Base-by-base conservation (phyloP, 2,888 invertebrate species). In the Apomyelois bistriatella region DNA sequence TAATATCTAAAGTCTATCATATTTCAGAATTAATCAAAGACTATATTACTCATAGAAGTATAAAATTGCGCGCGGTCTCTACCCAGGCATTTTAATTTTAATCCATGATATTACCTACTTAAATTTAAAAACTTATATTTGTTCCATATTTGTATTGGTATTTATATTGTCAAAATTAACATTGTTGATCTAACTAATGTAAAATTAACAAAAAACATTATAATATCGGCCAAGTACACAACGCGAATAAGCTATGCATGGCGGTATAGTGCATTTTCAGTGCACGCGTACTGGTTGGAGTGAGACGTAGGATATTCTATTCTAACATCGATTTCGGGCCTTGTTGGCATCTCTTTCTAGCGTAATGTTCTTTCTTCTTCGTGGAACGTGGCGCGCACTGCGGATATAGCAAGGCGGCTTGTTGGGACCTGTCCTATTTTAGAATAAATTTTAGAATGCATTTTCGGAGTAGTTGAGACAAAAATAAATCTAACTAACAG, bases 291-390 rank as follows among this genome's bases (percentile, higher is more conserved):
- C 90, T 61, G 68, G 65, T 53, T 61, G 48, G 78, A 82, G 58
- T 41, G 79, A 70, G 79, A 87, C 49, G 57, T 68, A 48, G 8
- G 53, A 65, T 65, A 42, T 56, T 76, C 71, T 65, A 42, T 56
- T 76, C 71, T 70, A 59, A 77, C 85, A 89, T 89, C 80, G 89
- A 89, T 89, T 84, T 85, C 82, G 76, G 75, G 74, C 73, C 71
- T 70, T 67, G 68, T 65, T 62, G 62, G 70, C 60, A 56, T 82
- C 81, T 67, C 71, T 70, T 60, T 82, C 74, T 67, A 59, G 57
- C 72, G 62, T 76, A 78, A 72, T 75, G 72, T 70, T 64, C 65
- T 61, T 74, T 76, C 76, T 70, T 66, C 72, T 66, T 68, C 65
- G 53, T 60, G 48, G 53, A 56, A 62, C 59, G 60, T 59, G 66